Percentiles rank a stretch among this genome's conserved stretches.
Conservation (phyloP, 2,113 vertebrate species). For the Neotragus moschatus region DNA sequence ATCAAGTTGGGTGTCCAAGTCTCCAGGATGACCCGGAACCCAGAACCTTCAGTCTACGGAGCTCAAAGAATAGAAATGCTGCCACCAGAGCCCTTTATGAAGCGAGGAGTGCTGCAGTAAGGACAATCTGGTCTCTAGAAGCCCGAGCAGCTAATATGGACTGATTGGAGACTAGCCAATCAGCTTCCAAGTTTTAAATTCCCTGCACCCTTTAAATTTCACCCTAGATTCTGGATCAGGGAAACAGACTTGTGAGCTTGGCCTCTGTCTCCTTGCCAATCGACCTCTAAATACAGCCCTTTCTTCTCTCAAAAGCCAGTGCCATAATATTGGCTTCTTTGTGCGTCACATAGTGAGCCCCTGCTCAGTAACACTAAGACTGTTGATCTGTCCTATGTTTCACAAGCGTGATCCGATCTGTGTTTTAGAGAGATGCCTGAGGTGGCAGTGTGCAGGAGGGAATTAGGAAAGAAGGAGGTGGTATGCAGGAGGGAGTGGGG, state of each 20-base stretch:
- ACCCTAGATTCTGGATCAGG: background rate
- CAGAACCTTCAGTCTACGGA: background rate
- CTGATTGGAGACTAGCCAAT: background rate
- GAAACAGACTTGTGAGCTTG: background rate
- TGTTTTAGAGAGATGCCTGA: background rate
- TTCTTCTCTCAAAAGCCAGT: background rate
- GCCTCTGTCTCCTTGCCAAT: background rate
- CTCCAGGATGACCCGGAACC: background rate
- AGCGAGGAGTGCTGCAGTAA: background rate
- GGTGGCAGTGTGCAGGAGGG: background rate
- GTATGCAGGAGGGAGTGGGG: background rate
- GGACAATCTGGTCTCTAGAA: background rate
- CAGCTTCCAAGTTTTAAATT: background rate
- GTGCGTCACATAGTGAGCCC: background rate
- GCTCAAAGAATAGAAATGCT: background rate
- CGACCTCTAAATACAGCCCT: background rate
- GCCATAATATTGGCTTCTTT: background rate
- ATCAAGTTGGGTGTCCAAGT: background rate
- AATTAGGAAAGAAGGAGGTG: background rate
- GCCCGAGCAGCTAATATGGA: background rate
- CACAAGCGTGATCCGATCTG: background rate
- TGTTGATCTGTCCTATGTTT: background rate
- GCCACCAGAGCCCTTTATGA: background rate
- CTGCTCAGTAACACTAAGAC: background rate
- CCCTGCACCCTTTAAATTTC: background rate